phyloP scores from a whole-genome alignment of 2,888 invertebrate genomes.

The Incurvaria masculella region DNA sequence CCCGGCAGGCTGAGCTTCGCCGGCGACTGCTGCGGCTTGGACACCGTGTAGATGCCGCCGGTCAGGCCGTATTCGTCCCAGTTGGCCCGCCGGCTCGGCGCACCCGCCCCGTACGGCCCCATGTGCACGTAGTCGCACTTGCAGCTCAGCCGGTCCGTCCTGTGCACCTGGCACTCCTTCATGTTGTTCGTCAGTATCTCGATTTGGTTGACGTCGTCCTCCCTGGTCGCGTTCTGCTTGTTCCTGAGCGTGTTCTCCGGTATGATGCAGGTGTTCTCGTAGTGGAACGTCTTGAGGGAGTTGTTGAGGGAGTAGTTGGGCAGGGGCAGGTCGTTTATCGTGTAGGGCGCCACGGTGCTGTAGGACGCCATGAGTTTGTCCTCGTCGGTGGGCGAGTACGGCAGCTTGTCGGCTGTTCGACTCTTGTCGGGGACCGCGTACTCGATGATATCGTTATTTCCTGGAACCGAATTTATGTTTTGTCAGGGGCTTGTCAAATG shows the following conservation, averaged over 20 bases:
- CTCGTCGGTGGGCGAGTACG: constrained; percentile 51
- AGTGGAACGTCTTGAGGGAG: constrained; percentile 51
- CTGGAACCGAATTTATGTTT: not conserved
- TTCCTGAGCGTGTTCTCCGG: constrained; percentile 47
- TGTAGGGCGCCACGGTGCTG: constrained; percentile 36
- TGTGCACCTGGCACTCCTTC: constrained; percentile 47
- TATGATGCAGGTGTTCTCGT: constrained; percentile 47
- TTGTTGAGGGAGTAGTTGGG: constrained; percentile 60
- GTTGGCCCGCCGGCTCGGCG: constrained; percentile 35
- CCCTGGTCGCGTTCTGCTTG: constrained; percentile 41
- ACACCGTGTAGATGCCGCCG: constrained; percentile 46
- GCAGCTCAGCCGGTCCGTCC: constrained; percentile 40
- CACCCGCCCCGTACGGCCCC: constrained; percentile 45
- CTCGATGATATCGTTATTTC: constrained; percentile 28
- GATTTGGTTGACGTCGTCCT: constrained; percentile 47
- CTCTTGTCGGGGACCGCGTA: constrained; percentile 53
- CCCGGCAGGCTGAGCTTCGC: constrained; percentile 37
- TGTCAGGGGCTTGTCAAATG: no score
- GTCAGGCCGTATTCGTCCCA: constrained; percentile 45
- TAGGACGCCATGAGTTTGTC: constrained; percentile 48
- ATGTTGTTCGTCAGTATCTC: constrained; percentile 44
- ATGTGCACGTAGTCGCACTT: constrained; percentile 50
- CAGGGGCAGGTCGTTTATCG: constrained; percentile 48
- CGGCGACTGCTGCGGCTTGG: constrained; percentile 45
- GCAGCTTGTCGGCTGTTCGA: constrained; percentile 41